Evolutionary conservation across 1,140 invertebrate species (phyloP).

Genomic region (Penaeus indicus): DNA sequence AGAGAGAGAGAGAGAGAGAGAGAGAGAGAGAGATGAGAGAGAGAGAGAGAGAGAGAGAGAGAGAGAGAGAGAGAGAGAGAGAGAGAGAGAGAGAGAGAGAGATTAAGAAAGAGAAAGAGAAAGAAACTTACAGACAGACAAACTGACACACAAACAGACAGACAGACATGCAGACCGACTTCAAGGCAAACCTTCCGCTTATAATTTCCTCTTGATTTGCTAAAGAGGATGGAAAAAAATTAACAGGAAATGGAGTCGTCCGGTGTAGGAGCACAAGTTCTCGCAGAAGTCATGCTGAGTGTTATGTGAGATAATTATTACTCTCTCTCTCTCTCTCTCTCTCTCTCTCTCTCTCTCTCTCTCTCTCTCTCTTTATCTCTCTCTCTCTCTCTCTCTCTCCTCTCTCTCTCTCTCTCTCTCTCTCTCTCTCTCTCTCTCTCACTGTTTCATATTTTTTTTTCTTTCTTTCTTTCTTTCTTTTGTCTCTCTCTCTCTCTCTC

Average conservation of each 20-base stretch:
- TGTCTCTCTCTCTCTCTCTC: not conserved
- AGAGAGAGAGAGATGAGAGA: not conserved
- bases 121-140: not conserved
- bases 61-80: too few relatives aligned
- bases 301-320: not conserved
- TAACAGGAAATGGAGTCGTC: too few relatives aligned
- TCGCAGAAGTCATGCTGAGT: not conserved
- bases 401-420: not conserved
- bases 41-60: too few relatives aligned
- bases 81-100: not conserved
- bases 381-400: not conserved
- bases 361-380: not conserved
- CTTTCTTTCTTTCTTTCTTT: too few relatives aligned
- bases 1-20: too few relatives aligned
- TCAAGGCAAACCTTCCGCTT: not conserved
- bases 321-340: not conserved
- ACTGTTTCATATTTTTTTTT: too few relatives aligned
- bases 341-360: constrained; percentile 21
- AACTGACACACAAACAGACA: not conserved
- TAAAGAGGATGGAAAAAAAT: too few relatives aligned
- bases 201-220: too few relatives aligned
- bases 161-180: constrained; percentile 5
- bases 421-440: not conserved
- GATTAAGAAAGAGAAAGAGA: not conserved
- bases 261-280: too few relatives aligned